Evolutionary conservation across 2,113 vertebrate genomes (phyloP).

Genomic region (Mesoclemmys tuberculata): DNA sequence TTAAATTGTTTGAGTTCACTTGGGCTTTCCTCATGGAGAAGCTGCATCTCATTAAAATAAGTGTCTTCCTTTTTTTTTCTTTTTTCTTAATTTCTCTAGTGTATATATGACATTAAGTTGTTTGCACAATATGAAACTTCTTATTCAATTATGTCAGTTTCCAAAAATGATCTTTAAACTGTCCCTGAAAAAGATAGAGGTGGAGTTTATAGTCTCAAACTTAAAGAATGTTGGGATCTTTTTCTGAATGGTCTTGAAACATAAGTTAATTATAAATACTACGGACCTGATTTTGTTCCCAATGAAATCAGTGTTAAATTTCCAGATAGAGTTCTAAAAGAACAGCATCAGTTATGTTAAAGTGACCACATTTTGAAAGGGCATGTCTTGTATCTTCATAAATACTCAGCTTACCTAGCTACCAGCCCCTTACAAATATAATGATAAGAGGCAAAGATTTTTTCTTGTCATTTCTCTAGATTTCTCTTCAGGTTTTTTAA

Average conservation of each 20-base stretch:
- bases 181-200: not conserved
- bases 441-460: not conserved
- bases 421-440: not conserved
- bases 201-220: not conserved
- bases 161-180: not conserved
- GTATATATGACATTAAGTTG: slow-evolving; percentile 4
- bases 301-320: not conserved
- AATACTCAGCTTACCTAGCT: not conserved
- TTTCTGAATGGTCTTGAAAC: not conserved
- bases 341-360: not conserved
- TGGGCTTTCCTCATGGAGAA: not conserved
- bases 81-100: not conserved
- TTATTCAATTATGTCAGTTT: not conserved
- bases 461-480: not conserved
- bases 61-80: not conserved
- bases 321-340: not conserved
- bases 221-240: not conserved
- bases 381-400: not conserved
- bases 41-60: slow-evolving; percentile 1
- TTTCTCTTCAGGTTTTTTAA: not conserved
- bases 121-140: not conserved
- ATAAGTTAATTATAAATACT: not conserved
- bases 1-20: not conserved
- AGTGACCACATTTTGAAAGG: not conserved
- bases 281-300: not conserved